These are phyloP conservation scores for Patella ulyssiponensis DNA, from an alignment of 2,888 invertebrate species.

Conservation along the genomic window DNA sequence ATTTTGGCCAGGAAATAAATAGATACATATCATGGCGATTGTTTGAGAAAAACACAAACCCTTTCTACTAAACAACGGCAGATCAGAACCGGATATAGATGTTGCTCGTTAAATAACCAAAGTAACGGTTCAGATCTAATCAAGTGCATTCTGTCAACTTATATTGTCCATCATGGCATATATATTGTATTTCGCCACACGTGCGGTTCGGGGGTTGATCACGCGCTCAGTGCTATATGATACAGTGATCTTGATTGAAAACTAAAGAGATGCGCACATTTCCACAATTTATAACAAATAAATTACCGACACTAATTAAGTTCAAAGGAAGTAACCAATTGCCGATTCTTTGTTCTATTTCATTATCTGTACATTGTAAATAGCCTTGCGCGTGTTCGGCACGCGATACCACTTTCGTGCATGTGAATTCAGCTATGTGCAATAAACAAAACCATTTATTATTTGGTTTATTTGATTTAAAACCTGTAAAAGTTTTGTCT, in stretches of 20 bases:
- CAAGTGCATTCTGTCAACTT: too few species aligned
- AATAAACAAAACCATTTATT: slow-evolving; percentile 3
- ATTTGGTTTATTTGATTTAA: not conserved
- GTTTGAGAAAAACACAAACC: too few species aligned
- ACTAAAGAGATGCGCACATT: slow-evolving; percentile 8
- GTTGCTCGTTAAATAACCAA: too few species aligned
- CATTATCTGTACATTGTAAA: slow-evolving; percentile 1
- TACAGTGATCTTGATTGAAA: not conserved
- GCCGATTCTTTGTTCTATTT: not conserved
- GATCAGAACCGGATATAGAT: too few species aligned
- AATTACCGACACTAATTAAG: not conserved
- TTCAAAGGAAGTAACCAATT: slow-evolving; percentile 2
- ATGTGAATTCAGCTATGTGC: not conserved
- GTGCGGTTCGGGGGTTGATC: too few species aligned
- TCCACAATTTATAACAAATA: slow-evolving; percentile 4
- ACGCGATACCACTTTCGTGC: slow-evolving; percentile 1
- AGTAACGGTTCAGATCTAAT: too few species aligned
- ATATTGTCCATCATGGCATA: too few species aligned
- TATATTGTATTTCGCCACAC: too few species aligned
- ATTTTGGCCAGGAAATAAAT: too few species aligned
- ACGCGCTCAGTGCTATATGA: too few species aligned
- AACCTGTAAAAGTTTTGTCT: not conserved
- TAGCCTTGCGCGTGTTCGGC: slow-evolving; percentile 2
- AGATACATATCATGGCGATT: too few species aligned
- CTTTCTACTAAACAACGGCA: too few species aligned